Percentiles rank a stretch among this genome's conserved stretches.
Evolutionary conservation across 1,140 invertebrate species (phyloP).

Genomic region (Orchesella cincta): DNA sequence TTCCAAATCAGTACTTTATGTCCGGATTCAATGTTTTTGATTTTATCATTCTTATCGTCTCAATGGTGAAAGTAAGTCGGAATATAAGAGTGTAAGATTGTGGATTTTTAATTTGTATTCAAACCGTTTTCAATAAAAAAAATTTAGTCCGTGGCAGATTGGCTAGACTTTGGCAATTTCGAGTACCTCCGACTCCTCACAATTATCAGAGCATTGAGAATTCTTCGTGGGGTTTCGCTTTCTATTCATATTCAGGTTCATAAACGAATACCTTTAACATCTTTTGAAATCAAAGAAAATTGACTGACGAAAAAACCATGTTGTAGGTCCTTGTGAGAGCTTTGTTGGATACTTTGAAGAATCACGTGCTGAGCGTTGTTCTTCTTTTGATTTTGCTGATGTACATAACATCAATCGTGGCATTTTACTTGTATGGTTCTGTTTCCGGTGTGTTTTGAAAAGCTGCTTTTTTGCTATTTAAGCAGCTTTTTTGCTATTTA

Average conservation of each 20-base stretch:
- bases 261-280: background rate
- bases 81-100: background rate
- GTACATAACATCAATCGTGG: constrained; percentile 42
- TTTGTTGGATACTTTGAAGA: constrained; percentile 39
- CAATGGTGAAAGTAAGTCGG: constrained; percentile 1
- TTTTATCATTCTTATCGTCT: constrained; percentile 41
- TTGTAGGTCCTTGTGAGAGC: constrained; percentile 42
- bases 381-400: constrained; percentile 42
- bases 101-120: background rate
- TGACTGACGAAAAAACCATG: background rate
- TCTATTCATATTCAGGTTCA: constrained; percentile 44
- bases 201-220: constrained; percentile 41
- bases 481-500: too few relatives aligned
- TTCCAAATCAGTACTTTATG: constrained; percentile 39
- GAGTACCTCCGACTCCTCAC: constrained; percentile 32
- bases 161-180: constrained; percentile 28
- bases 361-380: constrained; percentile 44
- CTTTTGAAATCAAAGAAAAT: background rate
- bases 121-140: background rate
- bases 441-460: too few relatives aligned
- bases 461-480: too few relatives aligned
- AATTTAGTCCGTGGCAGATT: constrained; percentile 24
- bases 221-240: constrained; percentile 41
- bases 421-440: constrained; percentile 38
- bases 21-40: constrained; percentile 50